These are phyloP conservation scores for Theristicus caerulescens DNA, from an alignment of 2,113 vertebrate genomes.

Conservation along the genomic window DNA sequence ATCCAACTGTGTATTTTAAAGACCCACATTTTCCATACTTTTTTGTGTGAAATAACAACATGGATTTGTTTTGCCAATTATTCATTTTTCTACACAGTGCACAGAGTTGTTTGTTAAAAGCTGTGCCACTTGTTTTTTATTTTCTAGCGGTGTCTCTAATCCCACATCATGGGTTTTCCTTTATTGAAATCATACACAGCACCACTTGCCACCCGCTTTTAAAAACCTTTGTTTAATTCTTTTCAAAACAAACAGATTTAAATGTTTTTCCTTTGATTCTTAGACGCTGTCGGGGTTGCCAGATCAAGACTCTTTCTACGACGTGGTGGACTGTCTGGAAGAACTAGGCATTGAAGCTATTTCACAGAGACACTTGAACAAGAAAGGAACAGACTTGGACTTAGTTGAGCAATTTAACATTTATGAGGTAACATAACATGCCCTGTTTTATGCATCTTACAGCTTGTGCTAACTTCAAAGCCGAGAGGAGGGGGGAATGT, in stretches of 20 bases:
- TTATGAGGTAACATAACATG: constrained; percentile 86
- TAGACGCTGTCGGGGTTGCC: constrained; percentile 90
- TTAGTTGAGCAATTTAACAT: constrained; percentile 95
- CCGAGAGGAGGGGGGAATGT: not conserved
- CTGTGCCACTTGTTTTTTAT: constrained; percentile 44
- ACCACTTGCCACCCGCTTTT: not conserved
- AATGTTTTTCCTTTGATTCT: constrained; percentile 62
- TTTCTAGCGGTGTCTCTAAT: not conserved
- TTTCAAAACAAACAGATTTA: constrained; percentile 54
- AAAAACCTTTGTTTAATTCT: constrained; percentile 46
- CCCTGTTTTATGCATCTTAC: constrained; percentile 18
- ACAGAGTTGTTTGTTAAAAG: constrained; percentile 19
- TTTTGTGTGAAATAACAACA: constrained; percentile 27
- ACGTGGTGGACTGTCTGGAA: constrained; percentile 95
- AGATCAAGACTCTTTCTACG: constrained; percentile 96
- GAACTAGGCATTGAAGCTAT: constrained; percentile 89
- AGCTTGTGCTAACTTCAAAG: constrained; percentile 33
- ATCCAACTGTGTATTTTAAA: constrained; percentile 30
- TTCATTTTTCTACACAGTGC: not conserved
- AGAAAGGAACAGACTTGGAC: constrained; percentile 94
- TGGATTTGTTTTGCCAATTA: constrained; percentile 46
- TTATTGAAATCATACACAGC: constrained; percentile 29
- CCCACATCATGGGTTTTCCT: not conserved
- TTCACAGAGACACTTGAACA: constrained; percentile 88
- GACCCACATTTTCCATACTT: not conserved